phyloP scores from a whole-genome alignment of 2,888 invertebrate genomes.

The Pristionchus entomophagus region DNA sequence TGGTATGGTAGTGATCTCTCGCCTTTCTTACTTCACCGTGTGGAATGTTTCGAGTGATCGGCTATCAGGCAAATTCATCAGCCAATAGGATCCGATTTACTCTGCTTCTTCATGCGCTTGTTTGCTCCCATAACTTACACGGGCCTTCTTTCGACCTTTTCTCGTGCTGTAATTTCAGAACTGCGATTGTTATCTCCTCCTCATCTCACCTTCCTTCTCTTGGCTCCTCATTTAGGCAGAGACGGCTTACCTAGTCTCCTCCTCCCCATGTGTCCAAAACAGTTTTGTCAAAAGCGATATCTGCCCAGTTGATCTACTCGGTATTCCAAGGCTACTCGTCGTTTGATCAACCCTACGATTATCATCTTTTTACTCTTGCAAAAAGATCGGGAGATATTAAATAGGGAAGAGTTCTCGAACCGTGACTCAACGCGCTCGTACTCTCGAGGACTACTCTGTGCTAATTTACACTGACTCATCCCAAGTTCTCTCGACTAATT shows the following conservation, averaged over 20 bases:
- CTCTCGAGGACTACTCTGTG: not conserved
- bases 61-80: constrained; percentile 2
- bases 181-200: constrained; percentile 16
- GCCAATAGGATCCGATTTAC: constrained; percentile 15
- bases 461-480: constrained; percentile 8
- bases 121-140: constrained; percentile 33
- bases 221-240: not conserved
- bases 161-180: constrained; percentile 30
- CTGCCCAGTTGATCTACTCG: not conserved
- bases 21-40: not conserved
- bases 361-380: not conserved
- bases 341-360: too few species aligned
- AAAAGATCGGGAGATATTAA: constrained; percentile 2
- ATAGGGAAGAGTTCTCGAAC: not conserved
- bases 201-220: not conserved
- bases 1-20: not conserved
- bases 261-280: constrained; percentile 5
- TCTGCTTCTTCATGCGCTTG: not conserved
- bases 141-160: constrained; percentile 2
- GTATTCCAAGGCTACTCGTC: constrained; percentile 8
- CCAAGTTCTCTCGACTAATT: not conserved
- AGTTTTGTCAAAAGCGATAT: constrained; percentile 32
- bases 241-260: constrained; percentile 10
- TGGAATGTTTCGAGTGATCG: too few species aligned
- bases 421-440: constrained; percentile 11